These are phyloP conservation scores for Cantharis rustica DNA, from an alignment of 2,888 invertebrate species.

Conservation along the genomic window DNA sequence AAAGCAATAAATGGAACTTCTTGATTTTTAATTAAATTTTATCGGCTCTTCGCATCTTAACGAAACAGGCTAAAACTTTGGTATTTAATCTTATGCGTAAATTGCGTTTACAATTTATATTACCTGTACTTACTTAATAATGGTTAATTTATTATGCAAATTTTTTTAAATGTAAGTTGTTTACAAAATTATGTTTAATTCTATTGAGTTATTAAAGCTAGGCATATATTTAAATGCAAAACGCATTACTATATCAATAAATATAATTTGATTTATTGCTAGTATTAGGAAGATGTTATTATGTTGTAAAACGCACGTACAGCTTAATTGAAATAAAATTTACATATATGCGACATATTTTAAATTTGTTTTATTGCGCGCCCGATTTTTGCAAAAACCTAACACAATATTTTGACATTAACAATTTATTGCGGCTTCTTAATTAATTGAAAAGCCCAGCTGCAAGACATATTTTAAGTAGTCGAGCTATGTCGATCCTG, in stretches of 20 bases:
- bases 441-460: neutral
- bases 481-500: no score
- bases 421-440: neutral
- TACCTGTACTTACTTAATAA: constrained; percentile 10
- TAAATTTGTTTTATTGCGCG: constrained; percentile 10
- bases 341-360: constrained; percentile 16
- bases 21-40: neutral
- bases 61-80: neutral
- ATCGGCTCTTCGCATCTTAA: neutral
- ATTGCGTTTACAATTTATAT: constrained; percentile 6
- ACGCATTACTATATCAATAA: constrained; percentile 10
- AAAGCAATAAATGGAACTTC: neutral
- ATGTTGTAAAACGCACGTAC: constrained; percentile 10
- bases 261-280: constrained; percentile 16
- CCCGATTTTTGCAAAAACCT: constrained; percentile 3
- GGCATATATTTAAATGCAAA: constrained; percentile 17
- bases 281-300: constrained; percentile 7
- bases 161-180: constrained; percentile 14
- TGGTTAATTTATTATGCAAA: constrained; percentile 19
- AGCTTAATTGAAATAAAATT: constrained; percentile 19
- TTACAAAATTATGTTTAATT: constrained; percentile 16
- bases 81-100: constrained; percentile 1
- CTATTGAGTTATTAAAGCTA: constrained; percentile 19
- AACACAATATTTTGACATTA: constrained; percentile 4
- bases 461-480: neutral